phyloP scores from a whole-genome alignment of 2,113 vertebrate genomes.

The Carettochelys insculpta region DNA sequence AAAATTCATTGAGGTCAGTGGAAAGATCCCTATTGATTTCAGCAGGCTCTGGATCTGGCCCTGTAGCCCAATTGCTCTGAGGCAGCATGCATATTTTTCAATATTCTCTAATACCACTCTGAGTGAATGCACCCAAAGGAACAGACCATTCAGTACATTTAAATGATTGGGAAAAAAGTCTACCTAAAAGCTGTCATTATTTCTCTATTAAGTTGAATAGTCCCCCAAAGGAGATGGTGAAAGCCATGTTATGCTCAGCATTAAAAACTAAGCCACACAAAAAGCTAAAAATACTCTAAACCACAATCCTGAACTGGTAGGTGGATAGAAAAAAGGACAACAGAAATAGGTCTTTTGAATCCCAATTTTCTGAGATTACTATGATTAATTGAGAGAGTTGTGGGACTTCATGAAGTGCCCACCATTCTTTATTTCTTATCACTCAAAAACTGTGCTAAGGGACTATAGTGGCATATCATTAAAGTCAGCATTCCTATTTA shows the following conservation, averaged over 20 bases:
- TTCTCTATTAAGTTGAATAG: constrained; percentile 62
- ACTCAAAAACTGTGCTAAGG: background rate
- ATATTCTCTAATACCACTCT: constrained; percentile 63
- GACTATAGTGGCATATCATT: background rate
- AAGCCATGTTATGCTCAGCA: background rate
- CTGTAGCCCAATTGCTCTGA: constrained; percentile 36
- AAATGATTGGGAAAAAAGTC: constrained; percentile 1
- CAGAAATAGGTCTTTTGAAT: constrained; percentile 3
- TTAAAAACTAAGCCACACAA: constrained; percentile 43
- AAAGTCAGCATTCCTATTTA: background rate
- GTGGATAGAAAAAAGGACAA: background rate
- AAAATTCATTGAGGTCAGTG: background rate
- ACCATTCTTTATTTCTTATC: background rate
- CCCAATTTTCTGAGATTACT: constrained; percentile 7
- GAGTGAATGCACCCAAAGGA: constrained; percentile 68
- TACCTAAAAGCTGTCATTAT: constrained; percentile 65
- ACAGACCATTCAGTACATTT: constrained; percentile 47
- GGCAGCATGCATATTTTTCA: background rate
- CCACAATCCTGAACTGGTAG: background rate
- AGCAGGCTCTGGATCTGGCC: background rate
- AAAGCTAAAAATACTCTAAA: constrained; percentile 16
- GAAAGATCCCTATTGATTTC: constrained; percentile 7
- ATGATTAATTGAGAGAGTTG: background rate
- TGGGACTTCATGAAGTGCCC: background rate
- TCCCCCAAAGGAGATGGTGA: constrained; percentile 49